phyloP scores from a whole-genome alignment of 2,888 invertebrate species.

The Agriopis aurantiaria region DNA sequence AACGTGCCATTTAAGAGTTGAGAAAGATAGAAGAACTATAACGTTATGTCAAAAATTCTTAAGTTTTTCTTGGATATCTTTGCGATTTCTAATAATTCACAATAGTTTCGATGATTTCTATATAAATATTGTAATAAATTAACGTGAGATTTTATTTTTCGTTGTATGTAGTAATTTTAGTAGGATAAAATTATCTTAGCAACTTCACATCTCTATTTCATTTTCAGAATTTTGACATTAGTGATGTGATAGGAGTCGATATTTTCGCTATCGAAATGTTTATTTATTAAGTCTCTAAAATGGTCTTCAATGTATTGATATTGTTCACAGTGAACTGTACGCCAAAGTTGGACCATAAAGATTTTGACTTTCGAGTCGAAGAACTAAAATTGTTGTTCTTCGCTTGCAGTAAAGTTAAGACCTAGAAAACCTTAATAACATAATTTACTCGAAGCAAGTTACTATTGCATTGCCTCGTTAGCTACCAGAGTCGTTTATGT shows the following conservation, averaged over 20 bases:
- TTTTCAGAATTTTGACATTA: neutral
- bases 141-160: neutral
- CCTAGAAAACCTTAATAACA: neutral
- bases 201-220: too few relatives aligned
- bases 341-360: neutral
- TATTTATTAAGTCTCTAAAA: neutral
- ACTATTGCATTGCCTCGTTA: slow-evolving; percentile 50
- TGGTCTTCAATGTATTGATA: neutral
- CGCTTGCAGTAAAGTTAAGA: neutral
- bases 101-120: neutral
- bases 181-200: neutral
- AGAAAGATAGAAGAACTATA: neutral
- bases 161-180: neutral
- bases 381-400: neutral
- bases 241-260: neutral
- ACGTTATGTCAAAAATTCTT: neutral
- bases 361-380: neutral
- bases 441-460: slow-evolving; percentile 39
- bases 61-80: neutral
- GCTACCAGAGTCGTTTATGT: slow-evolving; percentile 52
- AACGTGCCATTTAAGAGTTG: slow-evolving; percentile 1
- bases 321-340: neutral
- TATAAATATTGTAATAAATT: neutral
- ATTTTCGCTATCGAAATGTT: too few relatives aligned
- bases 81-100: neutral